These are phyloP conservation scores for Lithobius niger DNA, from an alignment of 1,140 invertebrate genomes.

Conservation along the genomic window DNA sequence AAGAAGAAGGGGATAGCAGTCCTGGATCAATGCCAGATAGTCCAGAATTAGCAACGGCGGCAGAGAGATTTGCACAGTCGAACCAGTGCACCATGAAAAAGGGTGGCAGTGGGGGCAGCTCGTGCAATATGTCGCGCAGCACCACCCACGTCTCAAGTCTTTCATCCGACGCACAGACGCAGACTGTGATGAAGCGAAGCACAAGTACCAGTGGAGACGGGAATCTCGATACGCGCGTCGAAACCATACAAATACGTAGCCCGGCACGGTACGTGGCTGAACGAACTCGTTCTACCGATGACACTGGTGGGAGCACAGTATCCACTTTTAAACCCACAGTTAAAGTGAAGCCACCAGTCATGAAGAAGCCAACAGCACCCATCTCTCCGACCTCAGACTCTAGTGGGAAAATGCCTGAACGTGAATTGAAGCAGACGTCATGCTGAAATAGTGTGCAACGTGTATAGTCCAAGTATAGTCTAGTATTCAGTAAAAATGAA, in stretches of 20 bases:
- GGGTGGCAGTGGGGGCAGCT: constrained; percentile 28
- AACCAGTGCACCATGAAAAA: constrained; percentile 73
- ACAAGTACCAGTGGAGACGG: constrained; percentile 11
- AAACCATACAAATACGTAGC: constrained; percentile 35
- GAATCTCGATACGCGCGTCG: constrained; percentile 20
- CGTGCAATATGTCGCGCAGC: constrained; percentile 16
- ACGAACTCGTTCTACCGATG: constrained; percentile 4
- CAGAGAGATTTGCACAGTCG: constrained; percentile 57
- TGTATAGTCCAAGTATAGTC: too few species aligned
- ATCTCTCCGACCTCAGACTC: neutral
- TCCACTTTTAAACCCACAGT: constrained; percentile 51
- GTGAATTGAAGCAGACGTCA: constrained; percentile 10
- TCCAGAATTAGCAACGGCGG: constrained; percentile 49
- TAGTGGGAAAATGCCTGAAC: neutral
- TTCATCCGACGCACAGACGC: constrained; percentile 22
- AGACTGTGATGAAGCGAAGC: constrained; percentile 21
- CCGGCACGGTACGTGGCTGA: constrained; percentile 26
- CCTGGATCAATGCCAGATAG: constrained; percentile 36
- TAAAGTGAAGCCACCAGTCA: constrained; percentile 55
- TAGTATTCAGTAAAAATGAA: too few species aligned
- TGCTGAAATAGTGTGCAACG: too few species aligned
- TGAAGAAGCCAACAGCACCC: constrained; percentile 44
- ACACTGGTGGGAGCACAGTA: constrained; percentile 28
- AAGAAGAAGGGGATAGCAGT: constrained; percentile 21
- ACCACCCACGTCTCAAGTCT: constrained; percentile 12